phyloP scores from a whole-genome alignment of 2,113 vertebrate genomes.

The Corynorhinus townsendii region DNA sequence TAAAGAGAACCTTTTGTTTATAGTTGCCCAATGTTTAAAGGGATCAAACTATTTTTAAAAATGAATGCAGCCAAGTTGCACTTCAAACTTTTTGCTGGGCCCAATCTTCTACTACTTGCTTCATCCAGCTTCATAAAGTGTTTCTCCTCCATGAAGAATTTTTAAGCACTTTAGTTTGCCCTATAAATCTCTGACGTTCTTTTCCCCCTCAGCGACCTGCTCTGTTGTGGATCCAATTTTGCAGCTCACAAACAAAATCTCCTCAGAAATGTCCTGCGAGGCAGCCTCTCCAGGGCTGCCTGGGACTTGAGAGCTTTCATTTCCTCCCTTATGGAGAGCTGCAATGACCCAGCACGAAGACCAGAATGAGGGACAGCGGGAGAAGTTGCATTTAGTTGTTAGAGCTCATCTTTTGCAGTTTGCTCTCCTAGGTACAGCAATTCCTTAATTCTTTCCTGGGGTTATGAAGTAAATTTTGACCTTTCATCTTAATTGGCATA shows the following conservation, averaged over 20 bases:
- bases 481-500: constrained; percentile 35
- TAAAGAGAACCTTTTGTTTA: not conserved
- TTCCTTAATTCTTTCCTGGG: constrained; percentile 26
- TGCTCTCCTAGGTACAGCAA: not conserved
- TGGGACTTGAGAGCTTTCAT: constrained; percentile 40
- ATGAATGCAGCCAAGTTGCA: not conserved
- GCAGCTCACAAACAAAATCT: constrained; percentile 54
- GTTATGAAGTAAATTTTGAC: constrained; percentile 16
- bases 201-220: constrained; percentile 18
- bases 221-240: constrained; percentile 66
- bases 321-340: constrained; percentile 11
- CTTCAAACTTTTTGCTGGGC: not conserved
- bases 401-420: not conserved
- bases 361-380: not conserved
- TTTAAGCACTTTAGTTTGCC: not conserved
- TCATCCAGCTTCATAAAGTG: not conserved
- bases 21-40: not conserved
- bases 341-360: not conserved
- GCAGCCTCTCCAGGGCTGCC: constrained; percentile 36
- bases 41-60: not conserved
- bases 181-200: constrained; percentile 43
- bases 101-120: not conserved
- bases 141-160: not conserved
- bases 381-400: not conserved
- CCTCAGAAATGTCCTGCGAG: constrained; percentile 53